Evolutionary conservation across 1,140 invertebrate genomes (phyloP), one percentile per base, ranked within the genome.

Genomic region (Drosophila lacteicornis): DNA sequence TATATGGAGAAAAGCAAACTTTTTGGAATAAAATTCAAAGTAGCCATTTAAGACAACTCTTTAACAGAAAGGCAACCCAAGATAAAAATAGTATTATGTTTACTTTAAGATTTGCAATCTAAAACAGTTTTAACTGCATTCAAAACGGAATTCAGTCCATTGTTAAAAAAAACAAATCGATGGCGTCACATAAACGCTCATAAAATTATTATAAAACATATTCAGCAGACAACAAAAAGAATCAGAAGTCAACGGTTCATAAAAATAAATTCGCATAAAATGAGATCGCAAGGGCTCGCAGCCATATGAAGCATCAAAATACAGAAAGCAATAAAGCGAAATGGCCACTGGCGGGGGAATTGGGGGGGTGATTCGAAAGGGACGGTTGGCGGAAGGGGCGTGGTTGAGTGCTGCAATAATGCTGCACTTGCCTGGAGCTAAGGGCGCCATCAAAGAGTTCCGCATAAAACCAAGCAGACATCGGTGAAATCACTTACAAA

Each of bases 271-370:
- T 60, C 70, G 30, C 55, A 74, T 74, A 74, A 73, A 74, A 74
- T 74, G 55, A 74, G 55, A 47, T 73, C 67, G 68, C 70, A 38
- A 60, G 70, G 67, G 53, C 49, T 36, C 9, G 55, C 70, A 73
- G 45, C 55, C 70, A 74, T 74, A 73, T 73, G 70, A 74, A 74
- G 70, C 68, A 60, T 74, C 70, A 73, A 50, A 55, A 80, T 53
- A 73, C 55, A 38, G 63, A 77, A 84, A 77, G 78, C 82, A 81
- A 84, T 84, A 84, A 81, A 58, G 56, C 50, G 50, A 73, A 85
- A 77, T 77, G 62, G 60, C 47, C 67, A 49, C 33, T 55, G 67
- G 33, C 27, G 40, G 42, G 40, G 13, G 47, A 12, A 36, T 15
- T 40, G 2, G n/a, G 13, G 13, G 5, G 19, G 13, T 12, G 53